These are phyloP conservation scores for Stegastes partitus DNA, from an alignment of 2,113 vertebrate genomes.

Conservation along the genomic window DNA sequence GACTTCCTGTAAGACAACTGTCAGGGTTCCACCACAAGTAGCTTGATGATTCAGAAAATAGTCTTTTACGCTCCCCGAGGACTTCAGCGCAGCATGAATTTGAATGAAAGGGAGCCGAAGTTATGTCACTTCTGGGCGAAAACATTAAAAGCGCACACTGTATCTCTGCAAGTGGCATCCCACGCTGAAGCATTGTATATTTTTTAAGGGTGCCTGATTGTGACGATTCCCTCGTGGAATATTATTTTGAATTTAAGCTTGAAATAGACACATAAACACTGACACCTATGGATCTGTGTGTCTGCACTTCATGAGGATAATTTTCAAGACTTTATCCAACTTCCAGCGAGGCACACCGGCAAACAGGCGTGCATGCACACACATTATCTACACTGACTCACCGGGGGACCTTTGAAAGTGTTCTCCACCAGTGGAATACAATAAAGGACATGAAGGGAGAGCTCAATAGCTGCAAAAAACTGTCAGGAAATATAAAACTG, in stretches of 20 bases:
- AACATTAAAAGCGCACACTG: neutral
- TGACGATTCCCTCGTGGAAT: no score
- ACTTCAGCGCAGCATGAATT: neutral
- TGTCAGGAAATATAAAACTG: conserved; percentile 54
- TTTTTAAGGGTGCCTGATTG: no score
- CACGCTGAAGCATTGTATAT: no score
- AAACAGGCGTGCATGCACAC: conserved; percentile 10
- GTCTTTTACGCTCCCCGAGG: neutral
- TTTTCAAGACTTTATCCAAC: conserved; percentile 22
- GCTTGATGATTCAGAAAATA: conserved; percentile 4
- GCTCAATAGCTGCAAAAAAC: conserved; percentile 42
- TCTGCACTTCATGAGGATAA: neutral
- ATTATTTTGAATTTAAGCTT: no score
- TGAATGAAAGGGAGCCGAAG: neutral
- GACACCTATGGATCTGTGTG: neutral
- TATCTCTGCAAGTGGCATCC: neutral
- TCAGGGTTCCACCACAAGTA: neutral
- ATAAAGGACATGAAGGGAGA: conserved; percentile 34
- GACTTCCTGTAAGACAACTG: neutral
- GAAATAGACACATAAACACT: neutral
- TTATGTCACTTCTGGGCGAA: neutral
- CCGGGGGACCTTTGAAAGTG: conserved; percentile 43
- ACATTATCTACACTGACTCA: conserved; percentile 24
- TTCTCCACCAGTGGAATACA: conserved; percentile 48
- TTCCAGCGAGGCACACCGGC: conserved; percentile 7